Percentiles rank a stretch among this genome's conserved stretches.
These are phyloP conservation scores for Plotosus lineatus DNA, from an alignment of 2,113 vertebrate species.

Conservation along the genomic window DNA sequence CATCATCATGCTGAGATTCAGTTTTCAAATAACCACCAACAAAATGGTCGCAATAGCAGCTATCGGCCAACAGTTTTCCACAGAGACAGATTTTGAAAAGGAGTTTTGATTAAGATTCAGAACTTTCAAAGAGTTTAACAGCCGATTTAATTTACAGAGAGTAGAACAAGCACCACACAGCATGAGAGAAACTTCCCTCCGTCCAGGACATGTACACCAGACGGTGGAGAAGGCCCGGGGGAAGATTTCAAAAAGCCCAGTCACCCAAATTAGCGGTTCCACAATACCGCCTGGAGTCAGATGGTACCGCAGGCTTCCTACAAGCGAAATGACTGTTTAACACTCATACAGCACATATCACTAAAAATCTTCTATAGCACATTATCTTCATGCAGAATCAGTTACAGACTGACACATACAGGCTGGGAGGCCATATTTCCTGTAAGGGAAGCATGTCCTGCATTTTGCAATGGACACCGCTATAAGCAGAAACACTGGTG, in stretches of 20 bases:
- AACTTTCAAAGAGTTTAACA: no score
- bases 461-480: no score
- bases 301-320: neutral
- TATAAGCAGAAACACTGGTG: no score
- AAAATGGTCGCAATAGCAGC: no score
- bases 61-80: no score
- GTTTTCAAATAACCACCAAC: no score
- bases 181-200: neutral
- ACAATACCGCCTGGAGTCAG: neutral
- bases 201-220: neutral
- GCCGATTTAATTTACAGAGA: neutral
- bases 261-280: neutral
- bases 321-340: neutral
- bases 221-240: neutral
- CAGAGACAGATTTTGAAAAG: no score
- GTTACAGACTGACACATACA: neutral
- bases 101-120: no score
- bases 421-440: no score
- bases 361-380: neutral
- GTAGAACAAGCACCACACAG: neutral
- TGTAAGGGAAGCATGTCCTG: no score
- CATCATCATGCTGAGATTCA: no score
- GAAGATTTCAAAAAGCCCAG: neutral
- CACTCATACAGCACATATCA: neutral
- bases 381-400: neutral